Base-by-base conservation (phyloP, 2,888 invertebrate genomes). In the Balanococcus diminutus region DNA sequence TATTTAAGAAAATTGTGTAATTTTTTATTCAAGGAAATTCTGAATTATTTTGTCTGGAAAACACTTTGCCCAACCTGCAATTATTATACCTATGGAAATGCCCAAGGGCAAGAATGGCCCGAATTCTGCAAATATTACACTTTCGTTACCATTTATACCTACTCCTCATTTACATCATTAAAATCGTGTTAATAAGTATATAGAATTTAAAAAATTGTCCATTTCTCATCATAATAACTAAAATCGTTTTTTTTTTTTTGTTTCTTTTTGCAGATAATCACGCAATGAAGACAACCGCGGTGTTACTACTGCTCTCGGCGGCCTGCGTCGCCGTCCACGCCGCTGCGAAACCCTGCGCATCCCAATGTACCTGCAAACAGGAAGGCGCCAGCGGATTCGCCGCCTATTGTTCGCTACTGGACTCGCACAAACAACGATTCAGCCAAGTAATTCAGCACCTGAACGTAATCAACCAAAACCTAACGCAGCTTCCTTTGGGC, bases 331-430 rank as follows among this genome's bases (percentile, higher is more conserved):
- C 82, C 36, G 31, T 72, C 39, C n/a, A 36, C 2, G 86, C 51
- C 25, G 84, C 51, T 1, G 14, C 81, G 0, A 31, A 22, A 9
- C n/a, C 1, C 19, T 93, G 93, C 89, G 93, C 93, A 84, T 91
- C 93, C 88, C 92, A 92, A 89, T 93, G 93, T 90, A 90, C 91
- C 88, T 93, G 93, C 89, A 91, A 91, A 88, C 91, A 92, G 89
- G 92, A 90, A 87, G 88, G 91, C 87, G 92, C 92, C 89, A 92
- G 92, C 89, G 92, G 92, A 89, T 90, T 92, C 89, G 92, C 92
- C 89, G 93, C 92, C 87, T 93, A 93, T 89, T 95, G 94, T 91
- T 92, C 92, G 89, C 92, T 93, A 89, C 91, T 94, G 89, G 93
- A 93, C 90, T 90, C 92, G 86, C 93, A 93, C 82, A 92, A 92